Evolutionary conservation across 2,113 vertebrate genomes (phyloP).

Genomic region (Epinephelus lanceolatus): DNA sequence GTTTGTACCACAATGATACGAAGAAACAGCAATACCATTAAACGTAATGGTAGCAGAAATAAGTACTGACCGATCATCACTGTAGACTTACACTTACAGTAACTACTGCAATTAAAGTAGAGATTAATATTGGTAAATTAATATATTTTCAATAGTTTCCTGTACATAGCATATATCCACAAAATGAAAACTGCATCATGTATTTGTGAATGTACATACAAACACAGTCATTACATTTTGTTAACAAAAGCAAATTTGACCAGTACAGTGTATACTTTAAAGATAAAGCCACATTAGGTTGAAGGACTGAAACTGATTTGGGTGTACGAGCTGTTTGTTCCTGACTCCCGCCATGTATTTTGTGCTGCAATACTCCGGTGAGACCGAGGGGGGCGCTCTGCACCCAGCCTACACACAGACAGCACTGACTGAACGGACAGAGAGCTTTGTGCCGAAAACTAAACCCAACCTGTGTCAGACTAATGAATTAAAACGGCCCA

Average conservation of each 20-base stretch:
- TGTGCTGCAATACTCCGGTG: constrained; percentile 63
- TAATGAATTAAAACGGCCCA: constrained; percentile 86
- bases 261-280: rapidly evolving
- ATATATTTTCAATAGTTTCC: not conserved
- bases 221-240: not conserved
- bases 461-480: constrained; percentile 84
- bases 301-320: constrained; percentile 4
- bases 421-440: constrained; percentile 80
- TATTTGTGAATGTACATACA: not conserved
- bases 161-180: too few species aligned
- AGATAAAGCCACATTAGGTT: not conserved
- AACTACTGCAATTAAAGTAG: not conserved
- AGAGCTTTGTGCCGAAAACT: constrained; percentile 88
- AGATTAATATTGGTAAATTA: not conserved
- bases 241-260: too few species aligned
- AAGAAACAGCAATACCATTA: not conserved
- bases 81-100: not conserved
- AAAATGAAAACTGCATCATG: not conserved
- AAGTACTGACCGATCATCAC: not conserved
- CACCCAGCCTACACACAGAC: constrained; percentile 70
- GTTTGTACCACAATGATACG: not conserved
- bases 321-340: constrained; percentile 17
- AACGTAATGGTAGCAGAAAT: not conserved
- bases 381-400: constrained; percentile 84
- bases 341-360: constrained; percentile 69